Conservation (phyloP, 2,888 invertebrate genomes). For the Ormyrus labotus region DNA sequence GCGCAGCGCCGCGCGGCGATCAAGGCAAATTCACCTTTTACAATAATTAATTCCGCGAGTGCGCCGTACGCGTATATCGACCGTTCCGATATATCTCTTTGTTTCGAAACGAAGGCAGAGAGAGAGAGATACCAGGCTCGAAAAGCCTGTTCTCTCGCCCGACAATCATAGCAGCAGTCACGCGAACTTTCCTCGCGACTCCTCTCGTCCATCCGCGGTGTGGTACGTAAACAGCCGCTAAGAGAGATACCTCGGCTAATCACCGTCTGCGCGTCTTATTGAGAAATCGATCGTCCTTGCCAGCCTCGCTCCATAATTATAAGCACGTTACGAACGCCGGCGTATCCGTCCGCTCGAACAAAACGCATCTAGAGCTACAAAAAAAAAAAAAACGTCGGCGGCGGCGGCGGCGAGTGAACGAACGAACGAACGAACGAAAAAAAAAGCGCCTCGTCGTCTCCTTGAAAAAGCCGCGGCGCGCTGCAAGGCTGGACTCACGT, state of each 20-base stretch:
- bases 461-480: constrained; percentile 44
- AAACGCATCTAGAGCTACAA: not conserved
- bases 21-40: too few species aligned
- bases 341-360: not conserved
- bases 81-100: too few species aligned
- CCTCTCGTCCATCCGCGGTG: not conserved
- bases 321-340: constrained; percentile 71
- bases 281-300: constrained; percentile 74
- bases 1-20: too few species aligned
- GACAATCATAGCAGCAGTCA: constrained; percentile 2
- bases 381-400: not conserved
- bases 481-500: constrained; percentile 58
- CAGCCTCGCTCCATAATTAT: constrained; percentile 69
- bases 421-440: constrained; percentile 9
- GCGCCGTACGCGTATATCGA: too few species aligned
- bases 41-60: too few species aligned
- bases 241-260: not conserved
- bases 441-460: constrained; percentile 26
- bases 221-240: not conserved
- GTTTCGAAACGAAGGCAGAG: too few species aligned
- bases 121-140: too few species aligned
- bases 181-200: constrained; percentile 1
- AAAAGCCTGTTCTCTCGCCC: not conserved
- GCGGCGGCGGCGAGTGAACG: not conserved
- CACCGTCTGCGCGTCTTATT: constrained; percentile 62